A percentile compares a stretch with the other conserved stretches of the same genome.
These are phyloP conservation scores for Crocuta crocuta DNA, from an alignment of 2,113 vertebrate genomes.

Conservation along the genomic window DNA sequence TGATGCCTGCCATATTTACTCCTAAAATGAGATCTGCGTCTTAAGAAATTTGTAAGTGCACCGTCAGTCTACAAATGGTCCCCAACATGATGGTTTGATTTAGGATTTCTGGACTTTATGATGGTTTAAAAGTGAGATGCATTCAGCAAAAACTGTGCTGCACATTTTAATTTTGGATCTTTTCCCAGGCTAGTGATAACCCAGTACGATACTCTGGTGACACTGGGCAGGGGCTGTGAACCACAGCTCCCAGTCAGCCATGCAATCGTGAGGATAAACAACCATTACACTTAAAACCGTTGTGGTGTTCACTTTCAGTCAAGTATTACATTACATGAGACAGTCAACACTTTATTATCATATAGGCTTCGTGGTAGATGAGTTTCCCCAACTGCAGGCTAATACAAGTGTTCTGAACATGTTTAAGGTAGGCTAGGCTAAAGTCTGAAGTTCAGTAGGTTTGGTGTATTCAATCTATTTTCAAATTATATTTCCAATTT, in stretches of 20 bases:
- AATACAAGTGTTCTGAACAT: neutral
- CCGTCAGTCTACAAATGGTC: neutral
- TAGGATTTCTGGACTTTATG: neutral
- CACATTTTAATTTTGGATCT: neutral
- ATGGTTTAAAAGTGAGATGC: neutral
- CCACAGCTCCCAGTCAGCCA: neutral
- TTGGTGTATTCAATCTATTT: neutral
- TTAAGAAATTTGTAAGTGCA: neutral
- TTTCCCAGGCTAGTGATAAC: neutral
- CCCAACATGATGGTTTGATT: neutral
- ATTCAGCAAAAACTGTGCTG: neutral
- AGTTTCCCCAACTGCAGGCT: neutral
- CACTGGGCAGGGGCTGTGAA: neutral
- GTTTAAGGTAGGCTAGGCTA: neutral
- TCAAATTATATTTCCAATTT: neutral
- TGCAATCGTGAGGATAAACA: neutral
- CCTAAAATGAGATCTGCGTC: neutral
- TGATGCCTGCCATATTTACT: neutral
- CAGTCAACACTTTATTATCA: neutral
- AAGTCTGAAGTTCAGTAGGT: neutral
- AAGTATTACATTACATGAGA: neutral
- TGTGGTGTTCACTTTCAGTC: neutral
- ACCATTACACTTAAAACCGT: neutral
- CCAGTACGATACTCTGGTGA: neutral
- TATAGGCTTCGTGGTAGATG: neutral